These are phyloP conservation scores for Bemisia tabaci DNA, from an alignment of 1,140 invertebrate genomes.

Conservation along the genomic window DNA sequence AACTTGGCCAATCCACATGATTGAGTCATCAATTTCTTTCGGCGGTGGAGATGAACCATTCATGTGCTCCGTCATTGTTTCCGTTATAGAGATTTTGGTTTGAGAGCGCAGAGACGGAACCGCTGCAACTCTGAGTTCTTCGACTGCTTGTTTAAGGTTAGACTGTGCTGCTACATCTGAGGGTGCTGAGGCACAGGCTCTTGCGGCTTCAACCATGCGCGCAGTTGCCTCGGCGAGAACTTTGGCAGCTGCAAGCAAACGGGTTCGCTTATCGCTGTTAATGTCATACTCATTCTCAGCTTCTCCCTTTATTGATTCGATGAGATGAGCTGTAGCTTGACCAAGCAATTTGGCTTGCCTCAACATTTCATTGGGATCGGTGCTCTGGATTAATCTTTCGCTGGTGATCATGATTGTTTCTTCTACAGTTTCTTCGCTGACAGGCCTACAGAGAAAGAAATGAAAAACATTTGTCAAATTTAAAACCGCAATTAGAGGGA, in stretches of 20 bases:
- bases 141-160: conserved; percentile 70
- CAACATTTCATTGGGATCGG: conserved; percentile 87
- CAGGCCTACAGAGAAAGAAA: conserved; percentile 27
- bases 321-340: conserved; percentile 81
- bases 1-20: conserved; percentile 63
- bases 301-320: conserved; percentile 73
- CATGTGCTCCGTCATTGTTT: no score
- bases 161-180: conserved; percentile 72
- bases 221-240: conserved; percentile 90
- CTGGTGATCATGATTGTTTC: conserved; percentile 83
- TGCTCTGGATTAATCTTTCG: conserved; percentile 69
- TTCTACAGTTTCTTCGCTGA: conserved; percentile 47
- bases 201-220: conserved; percentile 89
- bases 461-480: background rate
- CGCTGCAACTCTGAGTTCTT: conserved; percentile 75
- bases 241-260: conserved; percentile 82
- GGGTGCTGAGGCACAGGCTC: conserved; percentile 75
- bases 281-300: conserved; percentile 77
- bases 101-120: conserved; percentile 60
- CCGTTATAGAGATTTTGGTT: no score
- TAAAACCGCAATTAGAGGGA: no score
- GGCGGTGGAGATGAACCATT: conserved; percentile 64
- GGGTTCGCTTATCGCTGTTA: conserved; percentile 76
- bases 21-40: conserved; percentile 73
- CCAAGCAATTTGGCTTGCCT: conserved; percentile 82